phyloP scores from a whole-genome alignment of 2,888 invertebrate species.

The Cotesia congregata region DNA sequence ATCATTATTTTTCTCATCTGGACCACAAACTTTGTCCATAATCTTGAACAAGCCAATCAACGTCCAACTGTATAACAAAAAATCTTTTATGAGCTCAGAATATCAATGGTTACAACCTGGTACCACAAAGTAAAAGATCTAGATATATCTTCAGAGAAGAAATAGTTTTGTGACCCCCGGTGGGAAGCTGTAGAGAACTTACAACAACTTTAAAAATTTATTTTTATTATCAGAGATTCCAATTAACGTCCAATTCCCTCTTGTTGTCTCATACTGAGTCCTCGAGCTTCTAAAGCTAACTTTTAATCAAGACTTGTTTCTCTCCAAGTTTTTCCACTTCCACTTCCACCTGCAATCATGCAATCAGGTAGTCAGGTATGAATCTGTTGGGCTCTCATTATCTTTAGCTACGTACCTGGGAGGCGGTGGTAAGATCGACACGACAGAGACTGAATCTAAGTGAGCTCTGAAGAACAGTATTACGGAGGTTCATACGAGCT shows the following conservation, averaged over 20 bases:
- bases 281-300: background rate
- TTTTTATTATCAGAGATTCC: background rate
- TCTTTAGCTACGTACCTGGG: constrained; percentile 58
- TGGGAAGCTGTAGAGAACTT: too few species aligned
- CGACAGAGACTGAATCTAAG: constrained; percentile 50
- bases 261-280: background rate
- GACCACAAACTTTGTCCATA: background rate
- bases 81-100: background rate
- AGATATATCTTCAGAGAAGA: too few species aligned
- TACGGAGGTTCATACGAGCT: constrained; percentile 38
- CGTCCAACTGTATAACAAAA: constrained; percentile 10
- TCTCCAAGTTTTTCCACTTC: constrained; percentile 19
- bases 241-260: background rate
- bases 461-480: constrained; percentile 44
- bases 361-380: constrained; percentile 12
- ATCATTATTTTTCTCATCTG: background rate
- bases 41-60: too few species aligned
- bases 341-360: constrained; percentile 24
- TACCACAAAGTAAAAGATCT: too few species aligned
- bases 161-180: too few species aligned
- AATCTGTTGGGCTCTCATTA: constrained; percentile 21
- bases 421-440: constrained; percentile 64
- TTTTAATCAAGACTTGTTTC: background rate
- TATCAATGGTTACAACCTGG: too few species aligned
- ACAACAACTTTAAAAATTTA: too few species aligned